Evolutionary conservation across 1,140 invertebrate species (phyloP).

Genomic region (Drosophila jambulina): DNA sequence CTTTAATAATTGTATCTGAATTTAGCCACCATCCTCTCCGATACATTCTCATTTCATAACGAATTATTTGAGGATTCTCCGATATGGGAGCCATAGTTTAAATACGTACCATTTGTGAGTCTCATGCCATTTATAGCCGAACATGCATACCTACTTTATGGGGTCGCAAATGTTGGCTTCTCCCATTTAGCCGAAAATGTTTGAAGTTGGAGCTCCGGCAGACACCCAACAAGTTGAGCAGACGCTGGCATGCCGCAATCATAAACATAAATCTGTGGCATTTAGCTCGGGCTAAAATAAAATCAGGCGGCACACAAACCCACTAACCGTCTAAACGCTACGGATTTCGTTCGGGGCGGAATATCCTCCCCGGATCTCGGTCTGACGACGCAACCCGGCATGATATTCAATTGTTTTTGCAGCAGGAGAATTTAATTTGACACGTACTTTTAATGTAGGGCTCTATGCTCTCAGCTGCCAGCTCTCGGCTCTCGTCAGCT

Average conservation of each 20-base stretch:
- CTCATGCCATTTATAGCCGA: background rate
- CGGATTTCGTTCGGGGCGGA: constrained; percentile 47
- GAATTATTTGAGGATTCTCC: background rate
- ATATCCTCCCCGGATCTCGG: constrained; percentile 10
- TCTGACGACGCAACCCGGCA: constrained; percentile 66
- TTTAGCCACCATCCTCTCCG: background rate
- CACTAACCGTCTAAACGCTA: constrained; percentile 50
- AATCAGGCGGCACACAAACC: constrained; percentile 54
- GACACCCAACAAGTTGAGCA: constrained; percentile 23
- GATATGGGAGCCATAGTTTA: background rate
- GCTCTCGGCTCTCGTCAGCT: constrained; percentile 47
- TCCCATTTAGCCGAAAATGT: constrained; percentile 7
- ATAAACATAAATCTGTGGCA: constrained; percentile 75
- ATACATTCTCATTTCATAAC: background rate
- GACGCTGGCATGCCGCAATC: constrained; percentile 41
- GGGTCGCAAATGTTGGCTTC: constrained; percentile 3
- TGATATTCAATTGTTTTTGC: constrained; percentile 79
- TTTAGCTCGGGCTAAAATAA: constrained; percentile 64
- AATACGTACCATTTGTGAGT: background rate
- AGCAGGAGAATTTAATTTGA: constrained; percentile 81
- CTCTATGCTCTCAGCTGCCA: constrained; percentile 26
- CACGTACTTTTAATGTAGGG: constrained; percentile 79
- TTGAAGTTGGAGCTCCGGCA: constrained; percentile 8
- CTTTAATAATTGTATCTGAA: background rate
- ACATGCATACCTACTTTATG: constrained; percentile 1